phyloP scores from a whole-genome alignment of 2,113 vertebrate species.

The Micromys minutus region DNA sequence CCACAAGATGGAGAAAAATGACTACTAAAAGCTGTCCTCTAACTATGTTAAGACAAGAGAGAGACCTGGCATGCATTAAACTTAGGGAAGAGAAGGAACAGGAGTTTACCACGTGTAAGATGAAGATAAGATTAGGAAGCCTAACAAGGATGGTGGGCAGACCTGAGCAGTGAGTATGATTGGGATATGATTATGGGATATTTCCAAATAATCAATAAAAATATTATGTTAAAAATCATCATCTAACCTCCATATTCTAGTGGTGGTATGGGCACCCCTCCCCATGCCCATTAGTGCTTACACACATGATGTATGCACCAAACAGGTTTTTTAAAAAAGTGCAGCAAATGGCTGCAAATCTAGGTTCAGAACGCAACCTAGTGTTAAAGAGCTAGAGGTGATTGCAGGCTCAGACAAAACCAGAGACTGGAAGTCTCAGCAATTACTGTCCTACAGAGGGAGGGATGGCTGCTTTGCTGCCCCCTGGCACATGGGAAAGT shows the following conservation, averaged over 20 bases:
- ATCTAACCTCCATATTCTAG: background rate
- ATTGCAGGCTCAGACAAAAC: background rate
- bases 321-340: background rate
- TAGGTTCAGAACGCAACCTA: background rate
- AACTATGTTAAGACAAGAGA: background rate
- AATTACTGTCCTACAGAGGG: background rate
- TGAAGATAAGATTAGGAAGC: background rate
- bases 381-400: background rate
- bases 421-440: background rate
- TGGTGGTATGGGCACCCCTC: background rate
- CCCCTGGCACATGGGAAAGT: no score
- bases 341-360: background rate
- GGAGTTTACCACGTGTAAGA: background rate
- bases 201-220: background rate
- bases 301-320: background rate
- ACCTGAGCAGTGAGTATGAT: background rate
- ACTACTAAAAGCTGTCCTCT: background rate
- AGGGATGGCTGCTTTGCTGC: background rate
- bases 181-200: background rate
- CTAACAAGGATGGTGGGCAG: background rate
- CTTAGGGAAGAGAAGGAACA: background rate
- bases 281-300: background rate
- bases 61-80: background rate
- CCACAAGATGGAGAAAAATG: background rate
- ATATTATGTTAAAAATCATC: background rate